Percentiles rank a stretch among this genome's conserved stretches.
Evolutionary conservation across 1,140 invertebrate genomes (phyloP).

Genomic region (Lamellibrachia luymesi): DNA sequence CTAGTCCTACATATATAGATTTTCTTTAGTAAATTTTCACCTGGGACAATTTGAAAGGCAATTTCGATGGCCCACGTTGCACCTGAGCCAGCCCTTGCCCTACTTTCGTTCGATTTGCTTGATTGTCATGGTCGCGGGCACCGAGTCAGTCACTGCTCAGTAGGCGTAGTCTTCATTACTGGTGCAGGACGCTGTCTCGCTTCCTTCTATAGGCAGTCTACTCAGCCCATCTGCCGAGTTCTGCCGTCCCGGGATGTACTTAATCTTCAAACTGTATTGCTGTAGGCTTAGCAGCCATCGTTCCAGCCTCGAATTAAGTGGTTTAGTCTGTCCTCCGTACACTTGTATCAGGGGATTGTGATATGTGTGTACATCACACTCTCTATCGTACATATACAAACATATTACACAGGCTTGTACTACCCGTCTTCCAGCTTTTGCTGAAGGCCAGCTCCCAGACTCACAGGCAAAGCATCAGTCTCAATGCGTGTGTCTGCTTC

Average conservation of each 20-base stretch:
- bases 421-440: not conserved
- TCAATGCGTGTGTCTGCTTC: not conserved
- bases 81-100: no score
- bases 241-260: not conserved
- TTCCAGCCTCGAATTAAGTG: slow-evolving; percentile 10
- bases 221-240: slow-evolving; percentile 15
- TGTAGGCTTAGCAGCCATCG: slow-evolving; percentile 19
- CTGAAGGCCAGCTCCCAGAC: slow-evolving; percentile 8
- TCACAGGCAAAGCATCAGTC: not conserved
- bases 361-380: slow-evolving; percentile 4
- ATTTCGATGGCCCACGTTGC: no score
- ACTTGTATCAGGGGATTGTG: slow-evolving; percentile 8
- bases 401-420: slow-evolving; percentile 7
- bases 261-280: slow-evolving; percentile 19
- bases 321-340: not conserved
- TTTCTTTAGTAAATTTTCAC: no score
- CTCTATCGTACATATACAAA: not conserved
- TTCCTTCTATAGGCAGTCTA: not conserved
- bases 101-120: no score
- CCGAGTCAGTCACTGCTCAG: not conserved
- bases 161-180: not conserved
- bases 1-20: no score
- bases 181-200: not conserved
- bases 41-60: no score
- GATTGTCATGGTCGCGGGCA: no score